Percentiles rank a stretch among this genome's conserved stretches.
phyloP scores from a whole-genome alignment of 2,797 vertebrate species.

The Selene dorsalis region DNA sequence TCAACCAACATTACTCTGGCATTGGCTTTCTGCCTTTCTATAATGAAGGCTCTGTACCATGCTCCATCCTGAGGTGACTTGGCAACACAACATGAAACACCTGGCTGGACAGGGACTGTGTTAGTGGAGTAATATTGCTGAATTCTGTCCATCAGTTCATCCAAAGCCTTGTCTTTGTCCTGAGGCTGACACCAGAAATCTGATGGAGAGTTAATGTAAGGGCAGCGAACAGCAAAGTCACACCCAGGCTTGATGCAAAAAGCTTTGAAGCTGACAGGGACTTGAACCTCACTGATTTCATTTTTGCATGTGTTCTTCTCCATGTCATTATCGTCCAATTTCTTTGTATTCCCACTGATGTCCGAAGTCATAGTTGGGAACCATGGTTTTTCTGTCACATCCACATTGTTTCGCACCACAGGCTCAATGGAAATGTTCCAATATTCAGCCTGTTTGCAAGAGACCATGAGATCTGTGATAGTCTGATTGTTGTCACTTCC shows the following conservation, averaged over 20 bases:
- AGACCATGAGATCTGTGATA: slow-evolving; percentile 81
- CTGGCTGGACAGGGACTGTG: slow-evolving; percentile 74
- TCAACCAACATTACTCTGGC: slow-evolving; percentile 87
- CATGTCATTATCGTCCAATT: neutral
- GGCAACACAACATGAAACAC: slow-evolving; percentile 84
- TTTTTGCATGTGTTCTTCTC: slow-evolving; percentile 13
- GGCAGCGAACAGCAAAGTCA: slow-evolving; percentile 85
- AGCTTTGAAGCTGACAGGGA: slow-evolving; percentile 69
- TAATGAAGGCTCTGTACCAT: slow-evolving; percentile 88
- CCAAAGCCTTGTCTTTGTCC: slow-evolving; percentile 78
- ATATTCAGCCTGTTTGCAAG: slow-evolving; percentile 83
- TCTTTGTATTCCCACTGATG: neutral
- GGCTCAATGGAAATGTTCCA: slow-evolving; percentile 62
- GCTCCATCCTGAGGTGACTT: slow-evolving; percentile 81
- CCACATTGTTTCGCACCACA: slow-evolving; percentile 2
- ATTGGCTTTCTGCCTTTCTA: slow-evolving; percentile 34
- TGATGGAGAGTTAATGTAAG: slow-evolving; percentile 81
- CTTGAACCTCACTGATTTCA: slow-evolving; percentile 15
- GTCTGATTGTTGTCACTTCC: slow-evolving; percentile 69
- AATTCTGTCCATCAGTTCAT: slow-evolving; percentile 86
- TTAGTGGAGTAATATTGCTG: slow-evolving; percentile 85
- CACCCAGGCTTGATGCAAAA: slow-evolving; percentile 84
- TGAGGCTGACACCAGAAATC: slow-evolving; percentile 91
- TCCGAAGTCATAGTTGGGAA: neutral
- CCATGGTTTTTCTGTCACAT: neutral